Percentiles rank a stretch among this genome's conserved stretches.
phyloP scores from a whole-genome alignment of 1,140 invertebrate species.

The Cylas formicarius region DNA sequence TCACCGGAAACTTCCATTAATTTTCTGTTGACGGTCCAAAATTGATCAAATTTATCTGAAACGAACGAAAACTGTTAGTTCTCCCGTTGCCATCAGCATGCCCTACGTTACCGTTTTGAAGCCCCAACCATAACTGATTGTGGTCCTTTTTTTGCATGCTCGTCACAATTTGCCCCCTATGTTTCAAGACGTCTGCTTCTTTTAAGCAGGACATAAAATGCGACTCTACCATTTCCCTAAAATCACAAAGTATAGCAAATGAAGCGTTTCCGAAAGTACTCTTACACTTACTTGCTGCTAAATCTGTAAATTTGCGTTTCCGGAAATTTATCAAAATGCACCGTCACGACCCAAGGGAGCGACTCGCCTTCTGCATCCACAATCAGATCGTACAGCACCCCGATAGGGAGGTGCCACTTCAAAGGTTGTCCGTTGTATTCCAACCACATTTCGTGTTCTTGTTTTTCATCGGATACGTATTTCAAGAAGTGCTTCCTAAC shows the following conservation, averaged over 20 bases:
- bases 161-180: constrained; percentile 82
- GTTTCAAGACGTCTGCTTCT: constrained; percentile 96
- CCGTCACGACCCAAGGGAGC: constrained; percentile 87
- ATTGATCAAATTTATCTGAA: constrained; percentile 96
- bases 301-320: constrained; percentile 71
- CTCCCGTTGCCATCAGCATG: no score
- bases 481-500: constrained; percentile 76
- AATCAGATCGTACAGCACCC: constrained; percentile 84
- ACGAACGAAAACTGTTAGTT: no score
- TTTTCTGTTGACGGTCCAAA: constrained; percentile 93
- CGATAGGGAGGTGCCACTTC: constrained; percentile 96
- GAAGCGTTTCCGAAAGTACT: no score
- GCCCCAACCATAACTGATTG: constrained; percentile 89
- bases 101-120: constrained; percentile 89
- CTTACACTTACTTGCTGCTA: constrained; percentile 60
- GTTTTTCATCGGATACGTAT: constrained; percentile 72
- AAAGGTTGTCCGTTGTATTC: constrained; percentile 88
- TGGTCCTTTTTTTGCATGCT: constrained; percentile 98
- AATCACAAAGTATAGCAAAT: constrained; percentile 17
- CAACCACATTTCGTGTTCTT: constrained; percentile 89
- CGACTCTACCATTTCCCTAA: constrained; percentile 83
- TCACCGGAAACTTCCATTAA: constrained; percentile 80
- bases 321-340: constrained; percentile 92
- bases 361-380: constrained; percentile 56
- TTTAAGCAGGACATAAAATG: constrained; percentile 94